Conservation (phyloP, 2,888 invertebrate genomes). For the Ptilodon capucinus region DNA sequence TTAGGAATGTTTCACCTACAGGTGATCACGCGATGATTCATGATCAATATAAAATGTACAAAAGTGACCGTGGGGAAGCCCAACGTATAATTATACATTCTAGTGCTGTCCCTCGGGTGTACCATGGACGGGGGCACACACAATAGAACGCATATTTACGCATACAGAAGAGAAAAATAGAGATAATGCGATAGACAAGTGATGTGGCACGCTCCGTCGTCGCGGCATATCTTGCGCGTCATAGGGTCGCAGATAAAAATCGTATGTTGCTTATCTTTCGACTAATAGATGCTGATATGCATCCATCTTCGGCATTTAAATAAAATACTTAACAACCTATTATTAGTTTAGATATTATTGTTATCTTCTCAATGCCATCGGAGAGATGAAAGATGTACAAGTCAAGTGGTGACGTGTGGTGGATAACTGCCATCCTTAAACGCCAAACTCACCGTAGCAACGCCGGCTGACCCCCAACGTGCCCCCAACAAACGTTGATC, state of each 20-base stretch:
- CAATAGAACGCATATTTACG: conserved; percentile 22
- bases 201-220: not conserved
- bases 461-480: too few species aligned
- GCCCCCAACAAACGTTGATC: not conserved
- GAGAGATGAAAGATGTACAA: too few species aligned
- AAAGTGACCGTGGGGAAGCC: conserved; percentile 56
- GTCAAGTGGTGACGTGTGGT: too few species aligned
- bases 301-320: not conserved
- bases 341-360: not conserved
- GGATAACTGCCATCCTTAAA: too few species aligned
- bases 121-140: conserved; percentile 14
- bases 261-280: not conserved
- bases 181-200: not conserved
- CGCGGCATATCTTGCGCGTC: not conserved
- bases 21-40: conserved; percentile 28
- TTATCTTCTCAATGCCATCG: too few species aligned
- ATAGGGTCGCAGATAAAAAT: not conserved
- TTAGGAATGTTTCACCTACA: not conserved
- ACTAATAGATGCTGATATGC: not conserved
- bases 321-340: not conserved
- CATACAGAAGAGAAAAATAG: conserved; percentile 9
- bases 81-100: conserved; percentile 63
- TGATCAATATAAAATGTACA: conserved; percentile 23
- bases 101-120: conserved; percentile 33
- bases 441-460: not conserved